These are phyloP conservation scores for Plebejus melissa DNA, from an alignment of 2,888 invertebrate species.

Conservation along the genomic window DNA sequence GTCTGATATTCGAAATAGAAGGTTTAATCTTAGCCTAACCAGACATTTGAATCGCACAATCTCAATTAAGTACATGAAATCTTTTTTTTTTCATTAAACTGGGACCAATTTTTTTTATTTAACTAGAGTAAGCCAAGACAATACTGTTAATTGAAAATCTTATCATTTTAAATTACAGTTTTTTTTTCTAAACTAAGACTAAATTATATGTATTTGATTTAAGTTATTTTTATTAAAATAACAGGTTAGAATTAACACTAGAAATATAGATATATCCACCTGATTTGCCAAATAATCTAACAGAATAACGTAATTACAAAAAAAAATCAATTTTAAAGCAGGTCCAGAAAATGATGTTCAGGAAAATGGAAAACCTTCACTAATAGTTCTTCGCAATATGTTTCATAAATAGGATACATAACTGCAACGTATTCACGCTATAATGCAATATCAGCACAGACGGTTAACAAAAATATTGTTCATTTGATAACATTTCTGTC, in stretches of 20 bases:
- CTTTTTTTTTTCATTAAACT: constrained; percentile 2
- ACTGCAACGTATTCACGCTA: too few relatives aligned
- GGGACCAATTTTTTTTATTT: constrained; percentile 14
- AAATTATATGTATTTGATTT: neutral
- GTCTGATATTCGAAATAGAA: neutral
- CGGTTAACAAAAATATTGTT: too few relatives aligned
- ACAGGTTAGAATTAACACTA: neutral
- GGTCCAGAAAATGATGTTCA: neutral
- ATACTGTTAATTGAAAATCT: neutral
- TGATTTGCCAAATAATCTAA: constrained; percentile 13
- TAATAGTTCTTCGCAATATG: too few relatives aligned
- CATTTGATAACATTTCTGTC: too few relatives aligned
- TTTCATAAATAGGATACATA: too few relatives aligned
- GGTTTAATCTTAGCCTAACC: neutral
- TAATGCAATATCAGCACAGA: too few relatives aligned
- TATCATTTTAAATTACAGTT: neutral
- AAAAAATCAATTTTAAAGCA: neutral
- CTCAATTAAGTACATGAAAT: neutral
- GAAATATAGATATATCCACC: constrained; percentile 7
- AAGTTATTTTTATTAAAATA: neutral
- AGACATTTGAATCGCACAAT: neutral
- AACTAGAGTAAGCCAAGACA: constrained; percentile 13
- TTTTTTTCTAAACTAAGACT: neutral
- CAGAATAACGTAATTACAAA: neutral
- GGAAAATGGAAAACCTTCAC: neutral